Conservation (phyloP, 2,797 vertebrate species). For the Spinibarbus caldwelli region DNA sequence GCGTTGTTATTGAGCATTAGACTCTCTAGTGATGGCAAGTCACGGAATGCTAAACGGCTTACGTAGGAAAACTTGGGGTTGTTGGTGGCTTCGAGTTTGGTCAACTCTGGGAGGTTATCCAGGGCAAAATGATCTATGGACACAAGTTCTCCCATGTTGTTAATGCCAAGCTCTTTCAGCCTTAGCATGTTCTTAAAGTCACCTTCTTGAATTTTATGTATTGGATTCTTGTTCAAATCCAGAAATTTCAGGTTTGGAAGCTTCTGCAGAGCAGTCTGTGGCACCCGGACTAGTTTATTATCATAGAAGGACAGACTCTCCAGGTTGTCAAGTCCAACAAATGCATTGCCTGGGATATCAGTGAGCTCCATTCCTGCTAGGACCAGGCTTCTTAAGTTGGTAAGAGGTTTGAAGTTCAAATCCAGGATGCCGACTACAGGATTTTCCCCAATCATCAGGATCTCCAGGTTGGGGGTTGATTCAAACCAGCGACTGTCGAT, state of each 20-base stretch:
- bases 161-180: constrained; percentile 94
- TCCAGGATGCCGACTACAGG: constrained; percentile 92
- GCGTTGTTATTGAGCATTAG: constrained; percentile 98
- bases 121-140: constrained; percentile 90
- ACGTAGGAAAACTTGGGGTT: constrained; percentile 95
- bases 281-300: constrained; percentile 89
- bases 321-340: constrained; percentile 93
- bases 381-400: constrained; percentile 91
- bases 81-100: constrained; percentile 96
- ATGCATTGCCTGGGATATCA: constrained; percentile 91
- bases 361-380: constrained; percentile 96
- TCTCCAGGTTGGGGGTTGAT: constrained; percentile 93
- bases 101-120: constrained; percentile 96
- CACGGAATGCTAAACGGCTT: constrained; percentile 88
- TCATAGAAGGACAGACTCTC: constrained; percentile 97
- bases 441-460: constrained; percentile 98
- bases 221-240: constrained; percentile 97
- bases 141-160: constrained; percentile 95
- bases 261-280: constrained; percentile 92
- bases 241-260: constrained; percentile 95
- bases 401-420: constrained; percentile 93
- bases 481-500: constrained; percentile 97
- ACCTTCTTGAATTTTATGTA: constrained; percentile 93
- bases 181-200: constrained; percentile 96
- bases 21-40: constrained; percentile 93